Base-by-base conservation (phyloP, 2,113 vertebrate genomes). In the Vireo altiloquus region DNA sequence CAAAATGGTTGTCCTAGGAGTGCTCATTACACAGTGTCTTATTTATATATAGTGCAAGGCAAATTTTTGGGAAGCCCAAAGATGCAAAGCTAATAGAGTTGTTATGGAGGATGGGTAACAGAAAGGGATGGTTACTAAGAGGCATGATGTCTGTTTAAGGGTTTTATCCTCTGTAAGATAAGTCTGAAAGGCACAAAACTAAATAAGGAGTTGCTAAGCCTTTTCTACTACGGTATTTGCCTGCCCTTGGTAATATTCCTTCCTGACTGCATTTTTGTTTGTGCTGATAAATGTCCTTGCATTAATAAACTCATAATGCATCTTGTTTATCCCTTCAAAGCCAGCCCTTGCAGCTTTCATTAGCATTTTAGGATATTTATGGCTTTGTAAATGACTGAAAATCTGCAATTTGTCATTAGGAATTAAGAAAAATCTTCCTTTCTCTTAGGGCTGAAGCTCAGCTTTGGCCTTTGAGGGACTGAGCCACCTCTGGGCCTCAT, bases 381-480 rank as follows among this genome's bases (percentile, higher is more conserved):
- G 84, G 33, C 74, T 93, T 87, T 66, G 54, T 90, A 93, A 90
- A 89, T 88, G 71, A 78, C 83, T 70, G 78, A 90, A 97, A 97
- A 96, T 92, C 86, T 91, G 82, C 92, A 89, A 82, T 96, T 97
- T 92, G 90, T 94, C 91, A 86, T 92, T 74, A 60, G 76, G 84
- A 93, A 93, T 96, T 95, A 95, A 76, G 80, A 95, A 91, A 47
- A 95, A 70, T 85, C 69, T 89, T 92, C 56, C 49, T 92, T 61
- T 61, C 56, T 56, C 77, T 93, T 85, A 28, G 46, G 64, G 72
- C 81, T 70, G 82, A 91, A 88, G 47, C 37, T 91, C 47, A 90
- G 82, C 57, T 88, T 89, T 94, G 95, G 90, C 91, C 95, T 96
- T 95, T 63, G 79, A 96, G 95, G 52, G 81, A 71, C 77, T 88